Conservation (phyloP, 2,797 vertebrate species). For the Sternotherus odoratus region DNA sequence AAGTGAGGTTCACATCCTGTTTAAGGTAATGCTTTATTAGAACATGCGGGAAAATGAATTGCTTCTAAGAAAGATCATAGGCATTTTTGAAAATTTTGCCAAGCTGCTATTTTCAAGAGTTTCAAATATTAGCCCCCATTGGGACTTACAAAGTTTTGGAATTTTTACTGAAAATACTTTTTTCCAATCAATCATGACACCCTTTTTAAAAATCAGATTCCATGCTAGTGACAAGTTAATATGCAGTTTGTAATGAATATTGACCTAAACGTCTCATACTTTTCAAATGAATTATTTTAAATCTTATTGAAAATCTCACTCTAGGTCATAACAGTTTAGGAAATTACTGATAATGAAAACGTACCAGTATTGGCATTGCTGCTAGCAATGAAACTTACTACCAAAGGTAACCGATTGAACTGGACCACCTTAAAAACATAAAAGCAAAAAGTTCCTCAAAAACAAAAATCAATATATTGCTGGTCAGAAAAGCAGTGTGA, state of each 20-base stretch:
- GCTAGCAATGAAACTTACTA: constrained; percentile 97
- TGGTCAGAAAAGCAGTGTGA: not conserved
- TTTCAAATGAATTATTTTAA: not conserved
- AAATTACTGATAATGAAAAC: not conserved
- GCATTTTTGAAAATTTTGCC: not conserved
- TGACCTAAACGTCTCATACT: not conserved
- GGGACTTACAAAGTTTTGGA: not conserved
- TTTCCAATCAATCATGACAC: not conserved
- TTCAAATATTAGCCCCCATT: not conserved
- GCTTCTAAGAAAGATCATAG: not conserved
- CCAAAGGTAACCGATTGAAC: constrained; percentile 95
- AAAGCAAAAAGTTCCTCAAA: not conserved
- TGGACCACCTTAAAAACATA: constrained; percentile 86
- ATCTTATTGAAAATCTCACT: not conserved
- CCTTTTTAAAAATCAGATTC: not conserved
- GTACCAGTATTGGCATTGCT: constrained; percentile 95
- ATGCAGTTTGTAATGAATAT: not conserved
- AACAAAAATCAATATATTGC: not conserved
- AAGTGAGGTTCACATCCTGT: not conserved
- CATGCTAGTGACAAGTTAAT: not conserved
- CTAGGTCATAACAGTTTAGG: not conserved
- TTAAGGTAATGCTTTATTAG: not conserved
- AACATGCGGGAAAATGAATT: not conserved
- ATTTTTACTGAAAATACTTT: not conserved
- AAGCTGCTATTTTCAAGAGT: not conserved